Conservation (phyloP, 1,140 invertebrate species). For the Chrysoperla carnea region DNA sequence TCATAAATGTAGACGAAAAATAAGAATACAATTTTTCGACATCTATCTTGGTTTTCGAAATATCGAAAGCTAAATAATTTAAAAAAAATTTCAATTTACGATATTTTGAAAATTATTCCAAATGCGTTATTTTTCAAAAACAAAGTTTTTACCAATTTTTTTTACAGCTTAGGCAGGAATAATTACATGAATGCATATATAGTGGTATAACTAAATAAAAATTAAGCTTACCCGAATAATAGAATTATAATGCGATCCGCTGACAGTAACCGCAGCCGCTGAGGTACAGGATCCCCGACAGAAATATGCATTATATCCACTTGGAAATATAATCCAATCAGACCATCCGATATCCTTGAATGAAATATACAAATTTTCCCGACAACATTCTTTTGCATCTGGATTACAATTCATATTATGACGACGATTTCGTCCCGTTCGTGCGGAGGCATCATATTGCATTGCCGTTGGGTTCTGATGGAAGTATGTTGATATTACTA, state of each 20-base stretch:
- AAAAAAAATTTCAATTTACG: too few species aligned
- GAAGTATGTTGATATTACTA: slow-evolving; percentile 50
- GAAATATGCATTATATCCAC: slow-evolving; percentile 67
- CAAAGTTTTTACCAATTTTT: too few species aligned
- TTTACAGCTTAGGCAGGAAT: too few species aligned
- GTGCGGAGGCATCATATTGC: not conserved
- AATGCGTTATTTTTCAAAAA: too few species aligned
- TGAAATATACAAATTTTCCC: slow-evolving; percentile 62
- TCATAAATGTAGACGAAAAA: too few species aligned
- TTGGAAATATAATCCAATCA: slow-evolving; percentile 69
- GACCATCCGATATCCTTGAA: slow-evolving; percentile 75
- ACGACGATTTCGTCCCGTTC: not conserved
- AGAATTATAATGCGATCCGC: slow-evolving; percentile 45
- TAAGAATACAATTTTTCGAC: too few species aligned
- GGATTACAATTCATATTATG: slow-evolving; percentile 41
- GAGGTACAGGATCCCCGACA: slow-evolving; percentile 61
- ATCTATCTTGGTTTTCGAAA: too few species aligned
- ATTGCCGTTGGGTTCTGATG: slow-evolving; percentile 22
- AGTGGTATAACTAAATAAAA: slow-evolving; percentile 1
- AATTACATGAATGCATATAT: not conserved
- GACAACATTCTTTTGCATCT: slow-evolving; percentile 58
- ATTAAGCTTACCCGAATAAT: slow-evolving; percentile 43
- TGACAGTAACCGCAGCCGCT: slow-evolving; percentile 43
- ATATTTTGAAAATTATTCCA: too few species aligned
- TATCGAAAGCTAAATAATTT: too few species aligned